phyloP scores from a whole-genome alignment of 1,140 invertebrate genomes.

The Araneus ventricosus region DNA sequence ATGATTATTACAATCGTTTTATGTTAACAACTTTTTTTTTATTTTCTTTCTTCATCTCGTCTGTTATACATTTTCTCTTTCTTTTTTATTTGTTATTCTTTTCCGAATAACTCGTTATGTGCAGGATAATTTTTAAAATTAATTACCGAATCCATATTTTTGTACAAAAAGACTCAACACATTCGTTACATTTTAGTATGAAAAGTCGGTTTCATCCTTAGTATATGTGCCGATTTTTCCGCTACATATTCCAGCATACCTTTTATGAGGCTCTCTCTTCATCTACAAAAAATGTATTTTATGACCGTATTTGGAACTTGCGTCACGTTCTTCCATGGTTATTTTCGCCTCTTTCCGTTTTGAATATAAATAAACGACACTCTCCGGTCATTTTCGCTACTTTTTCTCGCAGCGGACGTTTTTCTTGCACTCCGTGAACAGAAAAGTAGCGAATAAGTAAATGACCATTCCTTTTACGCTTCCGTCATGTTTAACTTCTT shows the following conservation, averaged over 20 bases:
- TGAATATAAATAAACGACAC: conserved; percentile 31
- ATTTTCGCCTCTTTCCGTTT: not conserved
- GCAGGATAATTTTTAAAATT: no score
- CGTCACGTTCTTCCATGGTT: not conserved
- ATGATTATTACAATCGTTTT: no score
- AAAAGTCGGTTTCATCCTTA: no score
- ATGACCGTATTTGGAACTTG: not conserved
- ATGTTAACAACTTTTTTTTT: no score
- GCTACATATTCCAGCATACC: not conserved
- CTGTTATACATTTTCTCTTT: no score
- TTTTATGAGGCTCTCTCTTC: not conserved
- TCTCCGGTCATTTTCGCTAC: not conserved
- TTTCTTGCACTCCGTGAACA: not conserved
- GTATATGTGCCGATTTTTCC: not conserved
- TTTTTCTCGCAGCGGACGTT: no score
- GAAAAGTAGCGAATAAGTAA: not conserved
- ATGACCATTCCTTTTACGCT: not conserved
- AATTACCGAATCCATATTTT: no score
- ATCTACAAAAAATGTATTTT: not conserved
- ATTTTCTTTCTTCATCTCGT: no score
- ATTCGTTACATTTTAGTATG: no score
- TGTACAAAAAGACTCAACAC: no score
- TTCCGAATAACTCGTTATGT: no score
- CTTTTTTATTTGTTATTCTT: no score
- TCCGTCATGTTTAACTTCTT: not conserved